These are phyloP conservation scores for Fissipunctia ypsillon DNA, from an alignment of 2,888 invertebrate genomes.

Conservation along the genomic window DNA sequence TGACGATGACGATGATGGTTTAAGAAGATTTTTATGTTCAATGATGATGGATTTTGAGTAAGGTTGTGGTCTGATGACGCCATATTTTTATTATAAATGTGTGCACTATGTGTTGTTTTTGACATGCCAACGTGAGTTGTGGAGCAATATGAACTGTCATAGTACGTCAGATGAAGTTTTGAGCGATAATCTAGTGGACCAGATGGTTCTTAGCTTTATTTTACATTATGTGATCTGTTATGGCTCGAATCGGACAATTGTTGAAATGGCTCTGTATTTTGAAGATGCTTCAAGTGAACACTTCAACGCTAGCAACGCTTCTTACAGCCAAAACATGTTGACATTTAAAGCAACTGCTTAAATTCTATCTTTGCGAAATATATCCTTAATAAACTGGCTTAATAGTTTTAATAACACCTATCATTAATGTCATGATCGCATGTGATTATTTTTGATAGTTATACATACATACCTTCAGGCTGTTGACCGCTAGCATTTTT, in stretches of 20 bases:
- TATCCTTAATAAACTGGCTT: neutral
- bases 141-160: neutral
- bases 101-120: neutral
- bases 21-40: neutral
- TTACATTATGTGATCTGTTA: no score
- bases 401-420: neutral
- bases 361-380: conserved; percentile 1
- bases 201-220: no score
- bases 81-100: neutral
- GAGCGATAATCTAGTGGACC: no score
- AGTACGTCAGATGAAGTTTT: no score
- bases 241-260: neutral
- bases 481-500: neutral
- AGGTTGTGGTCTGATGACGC: neutral
- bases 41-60: neutral
- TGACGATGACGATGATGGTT: conserved; percentile 3
- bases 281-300: no score
- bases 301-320: no score
- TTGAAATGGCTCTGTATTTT: no score
- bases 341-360: neutral
- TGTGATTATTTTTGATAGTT: neutral
- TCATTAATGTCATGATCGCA: conserved; percentile 13
- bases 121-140: neutral
- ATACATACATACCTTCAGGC: conserved; percentile 16
- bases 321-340: neutral